These are phyloP conservation scores for Pyrochroa serraticornis DNA, from an alignment of 2,888 invertebrate genomes.

Conservation along the genomic window DNA sequence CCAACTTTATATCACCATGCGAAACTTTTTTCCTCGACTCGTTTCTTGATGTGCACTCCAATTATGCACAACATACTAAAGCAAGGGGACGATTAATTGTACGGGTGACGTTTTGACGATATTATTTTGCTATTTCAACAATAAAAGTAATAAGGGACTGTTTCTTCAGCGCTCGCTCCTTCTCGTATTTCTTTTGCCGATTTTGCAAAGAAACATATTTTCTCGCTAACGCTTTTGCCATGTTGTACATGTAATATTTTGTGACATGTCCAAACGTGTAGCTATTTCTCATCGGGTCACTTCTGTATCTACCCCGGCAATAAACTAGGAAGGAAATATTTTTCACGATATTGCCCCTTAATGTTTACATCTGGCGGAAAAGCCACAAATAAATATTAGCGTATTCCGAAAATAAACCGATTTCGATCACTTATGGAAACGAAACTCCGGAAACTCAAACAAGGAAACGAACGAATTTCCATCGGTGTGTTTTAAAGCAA, in stretches of 20 bases:
- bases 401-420: conserved; percentile 3
- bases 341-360: conserved; percentile 29
- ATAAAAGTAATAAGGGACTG: conserved; percentile 3
- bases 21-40: conserved; percentile 17
- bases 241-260: conserved; percentile 49
- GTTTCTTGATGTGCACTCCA: conserved; percentile 9
- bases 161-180: neutral
- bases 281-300: conserved; percentile 48
- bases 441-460: too few relatives aligned
- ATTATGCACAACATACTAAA: conserved; percentile 8
- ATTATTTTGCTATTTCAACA: neutral
- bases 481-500: too few relatives aligned
- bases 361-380: conserved; percentile 8
- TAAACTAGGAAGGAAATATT: conserved; percentile 38
- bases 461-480: too few relatives aligned
- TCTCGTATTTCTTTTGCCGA: conserved; percentile 4
- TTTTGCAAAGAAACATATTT: conserved; percentile 27
- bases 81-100: neutral
- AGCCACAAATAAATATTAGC: neutral
- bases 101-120: neutral
- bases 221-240: conserved; percentile 39
- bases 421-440: too few relatives aligned
- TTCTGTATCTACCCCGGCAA: conserved; percentile 42
- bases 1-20: conserved; percentile 28
- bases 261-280: conserved; percentile 47